Evolutionary conservation across 37 sponge, comb jelly and placozoan species (phyloP), one percentile per base, ranked within the genome.

Genomic region (Eunapius fragilis): DNA sequence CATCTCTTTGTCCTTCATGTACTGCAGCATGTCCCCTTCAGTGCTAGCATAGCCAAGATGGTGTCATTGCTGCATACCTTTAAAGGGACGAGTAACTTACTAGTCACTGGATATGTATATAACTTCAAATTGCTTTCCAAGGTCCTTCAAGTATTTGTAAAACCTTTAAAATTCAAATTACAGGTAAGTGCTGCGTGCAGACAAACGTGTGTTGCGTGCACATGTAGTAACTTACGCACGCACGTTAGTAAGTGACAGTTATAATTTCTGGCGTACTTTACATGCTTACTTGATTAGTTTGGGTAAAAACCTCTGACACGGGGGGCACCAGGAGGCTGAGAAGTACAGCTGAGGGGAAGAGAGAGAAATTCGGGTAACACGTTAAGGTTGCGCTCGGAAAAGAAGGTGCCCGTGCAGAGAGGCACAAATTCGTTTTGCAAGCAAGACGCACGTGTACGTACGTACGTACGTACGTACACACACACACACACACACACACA

Each of bases 321-420:
- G 95, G 22, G 95, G 92, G 26, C 95, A 94, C 95, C 95, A 94
- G 28, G 77, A 48, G 72, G 95, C 95, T 26, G 95, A 90, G 84
- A 94, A 94, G 72, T 94, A 94, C 27, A 94, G 77, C 95, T 94
- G 77, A 41, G 17, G 58, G 58, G 4, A 45, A 45, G 47, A 45
- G 7, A 9, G 47, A n/a, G n/a, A n/a, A n/a, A n/a, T n/a, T n/a
- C 9, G 47, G 47, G 47, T 45, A 45, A 9, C 9, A 45, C 47
- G 47, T 9, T 45, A 4, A 45, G 9, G 9, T 45, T 45, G 4
- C 7, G 7, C 7, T 45, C 9, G 47, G 47, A 45, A 45, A 45
- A 9, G 47, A 45, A 45, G n/a, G n/a, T n/a, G n/a, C n/a, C n/a
- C n/a, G n/a, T n/a, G n/a, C n/a, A n/a, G n/a, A n/a, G n/a, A n/a